Base-by-base conservation (phyloP, 2,888 invertebrate genomes). In the Eustalomyia histrio region DNA sequence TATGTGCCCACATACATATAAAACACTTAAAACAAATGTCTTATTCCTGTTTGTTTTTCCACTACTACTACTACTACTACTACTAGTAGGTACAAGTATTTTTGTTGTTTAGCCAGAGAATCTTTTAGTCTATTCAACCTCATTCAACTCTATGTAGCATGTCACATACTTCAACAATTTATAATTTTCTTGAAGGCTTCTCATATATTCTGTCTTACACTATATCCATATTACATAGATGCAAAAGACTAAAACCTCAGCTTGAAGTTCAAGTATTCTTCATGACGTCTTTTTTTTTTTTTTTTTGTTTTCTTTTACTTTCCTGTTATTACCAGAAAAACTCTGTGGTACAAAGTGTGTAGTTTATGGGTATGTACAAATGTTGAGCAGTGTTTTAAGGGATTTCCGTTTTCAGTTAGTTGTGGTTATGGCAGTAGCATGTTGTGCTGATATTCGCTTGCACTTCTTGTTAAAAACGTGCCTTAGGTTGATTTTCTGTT, bases 321-420 rank as follows among this genome's bases (percentile, higher is more conserved):
- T 71, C 24, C 75, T 69, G 53, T 47, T 55, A 71, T 47, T 71
- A 73, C 17, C 52, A 68, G n/a, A 12, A 33, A 47, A 58, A 69
- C 60, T 74, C 71, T 61, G 53, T 55, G 50, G 74, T 47, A 6
- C 7, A 29, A 6, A 75, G 24, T 71, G 55, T 47, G 47, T 58
- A 33, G 16, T 58, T 33, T 33, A 55, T 35, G 52, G 55, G 29
- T 61, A 21, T 6, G 10, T 52, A 21, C n/a, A 14, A 33, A 24
- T 67, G 53, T 72, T 18, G 61, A 50, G 14, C 17, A 52, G 58
- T 50, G 75, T 75, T 78, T 73, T 65, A 71, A 78, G 65, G 78
- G 78, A 81, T 81, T 81, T 81, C 81, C 81, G 78, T 81, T 78
- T 81, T 71, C 71, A 81, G 81, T 81, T 81, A 81, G 81, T 78